Conservation (phyloP, 1,140 invertebrate species). For the Cotesia chilonis region DNA sequence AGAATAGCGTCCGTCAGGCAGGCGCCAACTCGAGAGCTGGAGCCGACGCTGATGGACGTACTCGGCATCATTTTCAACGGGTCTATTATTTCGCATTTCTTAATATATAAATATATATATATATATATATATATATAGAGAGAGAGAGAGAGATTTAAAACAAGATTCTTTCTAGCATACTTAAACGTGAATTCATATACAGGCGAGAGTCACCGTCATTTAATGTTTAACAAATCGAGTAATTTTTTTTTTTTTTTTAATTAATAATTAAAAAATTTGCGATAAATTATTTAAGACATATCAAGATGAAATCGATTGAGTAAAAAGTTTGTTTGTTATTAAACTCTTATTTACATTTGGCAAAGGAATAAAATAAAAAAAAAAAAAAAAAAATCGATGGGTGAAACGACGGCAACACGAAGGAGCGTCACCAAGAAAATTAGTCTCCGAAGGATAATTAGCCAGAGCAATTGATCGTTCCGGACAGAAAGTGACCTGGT, state of each 20-base stretch:
- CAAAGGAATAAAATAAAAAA: background rate
- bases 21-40: constrained; percentile 47
- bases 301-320: too few relatives aligned
- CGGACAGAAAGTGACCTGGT: constrained; percentile 41
- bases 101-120: constrained; percentile 26
- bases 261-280: too few relatives aligned
- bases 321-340: background rate
- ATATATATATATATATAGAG: too few relatives aligned
- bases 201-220: too few relatives aligned
- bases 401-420: background rate
- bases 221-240: too few relatives aligned
- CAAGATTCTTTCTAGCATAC: background rate
- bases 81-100: constrained; percentile 44
- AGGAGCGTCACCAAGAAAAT: constrained; percentile 46
- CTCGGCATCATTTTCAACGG: constrained; percentile 49
- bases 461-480: constrained; percentile 55
- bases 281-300: too few relatives aligned
- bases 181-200: background rate
- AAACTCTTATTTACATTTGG: background rate
- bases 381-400: background rate
- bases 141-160: too few relatives aligned
- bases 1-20: constrained; percentile 47
- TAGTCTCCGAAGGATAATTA: constrained; percentile 59
- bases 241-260: too few relatives aligned
- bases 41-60: constrained; percentile 28